Base-by-base conservation (phyloP, 2,113 vertebrate species). In the Hippopotamus amphibius region DNA sequence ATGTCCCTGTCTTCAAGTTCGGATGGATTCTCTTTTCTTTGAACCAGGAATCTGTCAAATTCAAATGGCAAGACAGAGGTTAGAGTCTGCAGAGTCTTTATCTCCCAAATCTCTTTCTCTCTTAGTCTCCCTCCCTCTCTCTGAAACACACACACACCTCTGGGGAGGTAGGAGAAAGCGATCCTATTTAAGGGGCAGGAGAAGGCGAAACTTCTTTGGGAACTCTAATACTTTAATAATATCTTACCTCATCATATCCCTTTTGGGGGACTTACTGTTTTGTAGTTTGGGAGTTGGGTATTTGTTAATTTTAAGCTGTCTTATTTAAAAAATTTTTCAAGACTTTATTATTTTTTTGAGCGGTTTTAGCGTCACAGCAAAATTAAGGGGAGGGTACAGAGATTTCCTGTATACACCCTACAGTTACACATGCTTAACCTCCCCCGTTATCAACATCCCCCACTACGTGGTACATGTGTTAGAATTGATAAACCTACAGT, bases 21-120 rank as follows among this genome's bases (percentile, higher is more conserved):
- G 68, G 88, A 57, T 88, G 9, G 33, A 66, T 85, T 91, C 21
- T 95, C 28, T 71, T 93, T 79, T 41, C 59, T 90, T 85, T 72
- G 15, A 2, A 79, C 21, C 50, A 85, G 9, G 82, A 50, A 80
- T 93, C 19, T 68, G 16, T 76, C 63, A 72, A 91, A 91, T 80
- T 94, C 84, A 80, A 85, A 65, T 63, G 97, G 59, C 12, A 76
- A 48, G 22, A 61, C 55, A 66, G 43, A 96, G 21, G 11, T 57
- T 88, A 30, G 19, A 26, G 53, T 94, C 57, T 76, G 22, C 2
- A 71, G 84, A 82, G 30, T 53, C 41, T 96, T 79, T 37, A 72
- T 86, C 43, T 86, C 69, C 48, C 11, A 83, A 59, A 84, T 88
- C 16, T 46, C n/a, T 57, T 48, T 84, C 1, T 83, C 37, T 82